These are phyloP conservation scores for Bombus waltoni DNA, from an alignment of 1,140 invertebrate genomes.

Conservation along the genomic window DNA sequence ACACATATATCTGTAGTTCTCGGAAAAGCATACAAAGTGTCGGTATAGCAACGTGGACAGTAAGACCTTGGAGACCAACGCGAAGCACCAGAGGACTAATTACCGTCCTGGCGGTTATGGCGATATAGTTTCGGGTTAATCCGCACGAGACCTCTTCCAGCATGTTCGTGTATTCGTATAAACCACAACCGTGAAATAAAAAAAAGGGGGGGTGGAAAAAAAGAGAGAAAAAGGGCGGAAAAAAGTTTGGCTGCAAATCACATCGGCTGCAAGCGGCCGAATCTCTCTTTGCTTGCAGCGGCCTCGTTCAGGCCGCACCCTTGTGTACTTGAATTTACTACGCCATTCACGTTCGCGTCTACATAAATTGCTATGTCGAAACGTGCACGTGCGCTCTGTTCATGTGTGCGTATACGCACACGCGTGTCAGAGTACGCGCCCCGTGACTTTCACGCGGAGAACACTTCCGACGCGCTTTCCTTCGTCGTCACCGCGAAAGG, in stretches of 20 bases:
- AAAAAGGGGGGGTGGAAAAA: not conserved
- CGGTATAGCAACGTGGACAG: not conserved
- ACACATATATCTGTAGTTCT: not conserved
- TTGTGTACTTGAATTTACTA: slow-evolving; percentile 72
- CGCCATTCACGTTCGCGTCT: slow-evolving; percentile 74
- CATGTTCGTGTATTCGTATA: not conserved
- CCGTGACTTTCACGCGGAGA: not conserved
- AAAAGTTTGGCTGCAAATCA: slow-evolving; percentile 51
- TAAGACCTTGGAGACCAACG: not conserved
- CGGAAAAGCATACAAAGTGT: not conserved
- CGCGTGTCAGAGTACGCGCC: not conserved
- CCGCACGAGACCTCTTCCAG: not conserved
- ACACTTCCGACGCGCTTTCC: slow-evolving; percentile 15
- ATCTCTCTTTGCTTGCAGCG: slow-evolving; percentile 16
- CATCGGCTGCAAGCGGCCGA: slow-evolving; percentile 34
- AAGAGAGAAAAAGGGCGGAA: too few relatives aligned
- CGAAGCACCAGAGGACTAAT: slow-evolving; percentile 21
- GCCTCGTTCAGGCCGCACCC: slow-evolving; percentile 70
- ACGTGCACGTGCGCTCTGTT: slow-evolving; percentile 37
- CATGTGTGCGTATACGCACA: not conserved
- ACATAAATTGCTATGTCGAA: slow-evolving; percentile 69
- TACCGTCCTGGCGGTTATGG: slow-evolving; percentile 14
- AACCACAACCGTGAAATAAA: too few relatives aligned
- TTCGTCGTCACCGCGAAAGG: not conserved
- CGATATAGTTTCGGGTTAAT: slow-evolving; percentile 35